Evolutionary conservation across 2,888 invertebrate species (phyloP).

Genomic region (Cordylochernes scorpioides): DNA sequence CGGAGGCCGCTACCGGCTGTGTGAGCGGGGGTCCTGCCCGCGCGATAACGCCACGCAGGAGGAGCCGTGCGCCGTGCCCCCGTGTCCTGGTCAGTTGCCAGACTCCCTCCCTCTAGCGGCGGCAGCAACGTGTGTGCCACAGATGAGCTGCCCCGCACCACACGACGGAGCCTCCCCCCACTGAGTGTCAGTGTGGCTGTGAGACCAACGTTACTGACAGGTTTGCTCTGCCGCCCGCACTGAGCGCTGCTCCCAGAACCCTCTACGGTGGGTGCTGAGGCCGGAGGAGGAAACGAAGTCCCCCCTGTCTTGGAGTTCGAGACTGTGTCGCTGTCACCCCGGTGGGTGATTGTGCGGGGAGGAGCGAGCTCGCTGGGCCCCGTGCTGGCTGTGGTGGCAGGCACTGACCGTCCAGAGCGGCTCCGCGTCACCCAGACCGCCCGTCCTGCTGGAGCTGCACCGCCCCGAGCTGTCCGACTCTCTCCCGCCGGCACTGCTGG

Average conservation of each 20-base stretch:
- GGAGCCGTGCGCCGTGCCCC: conserved; percentile 5
- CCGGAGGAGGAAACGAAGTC: too few species aligned
- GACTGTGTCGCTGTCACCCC: too few species aligned
- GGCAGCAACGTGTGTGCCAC: too few species aligned
- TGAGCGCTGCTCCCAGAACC: too few species aligned
- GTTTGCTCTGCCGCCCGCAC: too few species aligned
- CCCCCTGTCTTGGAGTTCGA: too few species aligned
- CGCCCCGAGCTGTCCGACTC: conserved; percentile 3
- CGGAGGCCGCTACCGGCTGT: conserved; percentile 11
- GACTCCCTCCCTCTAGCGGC: not conserved
- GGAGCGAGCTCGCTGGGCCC: not conserved
- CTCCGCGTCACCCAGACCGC: too few species aligned
- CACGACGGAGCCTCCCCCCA: too few species aligned
- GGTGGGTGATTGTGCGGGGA: not conserved
- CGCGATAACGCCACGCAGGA: conserved; percentile 10
- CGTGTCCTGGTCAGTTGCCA: conserved; percentile 5
- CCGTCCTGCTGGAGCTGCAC: too few species aligned
- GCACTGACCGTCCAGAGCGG: too few species aligned
- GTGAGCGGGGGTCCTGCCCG: conserved; percentile 4
- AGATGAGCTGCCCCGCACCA: too few species aligned
- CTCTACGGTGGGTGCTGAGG: too few species aligned
- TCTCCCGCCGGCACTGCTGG: conserved; percentile 3
- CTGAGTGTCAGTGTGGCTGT: conserved; percentile 9
- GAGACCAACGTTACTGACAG: conserved; percentile 8
- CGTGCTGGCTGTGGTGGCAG: not conserved